Percentiles rank a stretch among this genome's conserved stretches.
Conservation (phyloP, 2,113 vertebrate species). For the Serinus canaria region DNA sequence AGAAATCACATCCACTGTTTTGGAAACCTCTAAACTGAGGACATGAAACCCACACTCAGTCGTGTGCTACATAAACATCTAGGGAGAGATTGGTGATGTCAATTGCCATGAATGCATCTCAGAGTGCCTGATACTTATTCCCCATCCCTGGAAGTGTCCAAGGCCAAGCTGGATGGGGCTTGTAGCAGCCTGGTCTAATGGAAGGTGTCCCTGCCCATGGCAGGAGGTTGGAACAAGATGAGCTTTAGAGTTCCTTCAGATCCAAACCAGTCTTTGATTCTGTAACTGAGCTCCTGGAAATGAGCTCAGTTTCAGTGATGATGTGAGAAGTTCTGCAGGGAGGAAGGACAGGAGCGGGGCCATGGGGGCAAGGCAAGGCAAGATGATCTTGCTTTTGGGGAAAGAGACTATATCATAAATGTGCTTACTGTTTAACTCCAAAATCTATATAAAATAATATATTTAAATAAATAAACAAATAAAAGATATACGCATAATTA, state of each 20-base stretch:
- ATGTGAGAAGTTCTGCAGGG: background rate
- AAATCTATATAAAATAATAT: background rate
- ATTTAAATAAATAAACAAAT: background rate
- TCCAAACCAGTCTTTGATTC: background rate
- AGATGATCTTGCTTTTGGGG: background rate
- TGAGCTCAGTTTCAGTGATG: too few species aligned
- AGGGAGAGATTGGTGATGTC: background rate
- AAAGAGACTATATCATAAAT: background rate
- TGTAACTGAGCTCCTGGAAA: background rate
- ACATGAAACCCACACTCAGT: background rate
- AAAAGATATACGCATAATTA: background rate
- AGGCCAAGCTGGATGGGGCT: background rate
- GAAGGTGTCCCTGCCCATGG: background rate
- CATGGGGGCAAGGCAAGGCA: background rate
- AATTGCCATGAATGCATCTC: background rate
- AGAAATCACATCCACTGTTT: background rate
- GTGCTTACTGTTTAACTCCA: background rate
- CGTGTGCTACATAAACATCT: background rate
- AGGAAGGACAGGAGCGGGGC: accelerated
- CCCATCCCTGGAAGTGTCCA: background rate
- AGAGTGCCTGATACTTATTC: background rate
- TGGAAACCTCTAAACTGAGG: background rate
- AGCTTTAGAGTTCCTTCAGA: background rate
- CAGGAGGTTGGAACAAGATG: background rate
- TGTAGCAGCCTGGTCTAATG: accelerated